These are phyloP conservation scores for Terrapene triunguis DNA, from an alignment of 2,113 vertebrate genomes.

Conservation along the genomic window DNA sequence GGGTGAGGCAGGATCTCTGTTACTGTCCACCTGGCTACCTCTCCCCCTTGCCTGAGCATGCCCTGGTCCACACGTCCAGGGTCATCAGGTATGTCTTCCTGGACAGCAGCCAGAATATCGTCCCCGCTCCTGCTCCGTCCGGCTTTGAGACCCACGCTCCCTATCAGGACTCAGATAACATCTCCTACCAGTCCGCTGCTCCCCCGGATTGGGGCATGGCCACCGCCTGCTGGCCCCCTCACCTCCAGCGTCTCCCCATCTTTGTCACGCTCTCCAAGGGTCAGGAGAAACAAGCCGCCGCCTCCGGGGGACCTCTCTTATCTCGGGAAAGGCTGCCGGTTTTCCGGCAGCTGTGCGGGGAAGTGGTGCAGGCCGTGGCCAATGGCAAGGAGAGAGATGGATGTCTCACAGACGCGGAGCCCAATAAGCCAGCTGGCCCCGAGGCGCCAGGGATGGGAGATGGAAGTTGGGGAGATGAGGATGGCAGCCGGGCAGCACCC, in stretches of 20 bases:
- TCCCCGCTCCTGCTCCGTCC: accelerated
- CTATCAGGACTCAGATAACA: neutral
- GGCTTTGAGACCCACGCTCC: accelerated
- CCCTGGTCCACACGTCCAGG: neutral
- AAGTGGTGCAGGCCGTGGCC: accelerated
- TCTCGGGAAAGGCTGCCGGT: constrained; percentile 37
- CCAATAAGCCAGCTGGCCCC: accelerated
- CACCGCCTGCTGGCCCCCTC: accelerated
- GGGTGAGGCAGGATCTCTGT: neutral
- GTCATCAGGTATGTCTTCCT: constrained; percentile 62
- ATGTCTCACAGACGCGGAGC: neutral
- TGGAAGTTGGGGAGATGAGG: neutral
- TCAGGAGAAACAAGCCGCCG: neutral
- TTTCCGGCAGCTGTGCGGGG: constrained; percentile 55
- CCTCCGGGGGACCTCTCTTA: neutral
- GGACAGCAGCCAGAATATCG: constrained; percentile 44
- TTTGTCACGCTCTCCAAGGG: neutral
- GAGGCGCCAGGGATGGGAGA: accelerated
- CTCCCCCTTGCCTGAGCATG: accelerated
- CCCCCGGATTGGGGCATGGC: neutral
- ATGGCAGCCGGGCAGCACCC: neutral
- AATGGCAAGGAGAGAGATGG: neutral
- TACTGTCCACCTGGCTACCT: neutral
- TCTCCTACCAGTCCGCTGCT: neutral
- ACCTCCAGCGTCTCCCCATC: neutral